Conservation (phyloP, 2,113 vertebrate genomes). For the Crotalus tigris region DNA sequence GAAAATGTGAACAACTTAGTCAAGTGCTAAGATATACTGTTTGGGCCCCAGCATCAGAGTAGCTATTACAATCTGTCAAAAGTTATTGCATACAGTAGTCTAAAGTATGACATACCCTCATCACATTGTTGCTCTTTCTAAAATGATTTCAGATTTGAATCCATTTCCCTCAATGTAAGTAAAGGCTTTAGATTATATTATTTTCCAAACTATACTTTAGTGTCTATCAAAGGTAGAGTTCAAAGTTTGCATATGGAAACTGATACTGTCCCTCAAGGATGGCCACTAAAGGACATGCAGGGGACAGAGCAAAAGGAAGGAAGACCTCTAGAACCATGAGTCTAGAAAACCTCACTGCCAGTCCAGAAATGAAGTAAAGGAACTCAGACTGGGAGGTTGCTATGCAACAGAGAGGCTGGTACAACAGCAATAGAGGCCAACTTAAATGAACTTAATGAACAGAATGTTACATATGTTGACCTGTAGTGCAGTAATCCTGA, state of each 20-base stretch:
- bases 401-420: neutral
- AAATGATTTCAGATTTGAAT: conserved; percentile 24
- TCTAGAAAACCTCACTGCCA: neutral
- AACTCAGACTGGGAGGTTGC: neutral
- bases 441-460: neutral
- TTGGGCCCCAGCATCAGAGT: neutral
- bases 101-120: conserved; percentile 4
- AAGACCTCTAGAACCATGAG: too few relatives aligned
- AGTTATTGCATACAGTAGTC: neutral
- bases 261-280: neutral
- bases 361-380: neutral
- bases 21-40: conserved; percentile 12
- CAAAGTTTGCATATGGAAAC: neutral
- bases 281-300: neutral
- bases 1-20: conserved; percentile 8
- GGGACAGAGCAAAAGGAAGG: neutral
- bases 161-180: conserved; percentile 8
- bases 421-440: neutral
- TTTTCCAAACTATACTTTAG: conserved; percentile 18
- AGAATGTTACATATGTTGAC: neutral
- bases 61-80: conserved; percentile 6
- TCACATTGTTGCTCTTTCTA: conserved; percentile 2
- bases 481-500: neutral
- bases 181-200: neutral
- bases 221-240: neutral